These are phyloP conservation scores for Drosophila quasianomalipes DNA, from an alignment of 2,888 invertebrate genomes.

Conservation along the genomic window DNA sequence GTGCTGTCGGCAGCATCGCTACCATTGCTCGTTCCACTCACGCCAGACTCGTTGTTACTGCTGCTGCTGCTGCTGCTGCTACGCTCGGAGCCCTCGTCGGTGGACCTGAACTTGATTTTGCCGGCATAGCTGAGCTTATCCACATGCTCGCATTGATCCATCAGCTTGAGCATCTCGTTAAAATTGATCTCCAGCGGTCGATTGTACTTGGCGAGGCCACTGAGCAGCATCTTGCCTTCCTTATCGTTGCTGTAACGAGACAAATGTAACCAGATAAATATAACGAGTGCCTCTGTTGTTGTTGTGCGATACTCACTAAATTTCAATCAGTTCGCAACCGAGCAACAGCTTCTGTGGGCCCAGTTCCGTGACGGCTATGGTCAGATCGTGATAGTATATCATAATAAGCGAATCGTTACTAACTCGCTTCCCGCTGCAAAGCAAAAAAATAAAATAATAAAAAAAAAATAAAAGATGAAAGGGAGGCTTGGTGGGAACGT, in stretches of 20 bases:
- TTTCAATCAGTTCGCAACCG: slow-evolving; percentile 94
- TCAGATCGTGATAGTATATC: slow-evolving; percentile 93
- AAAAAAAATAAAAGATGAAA: neutral
- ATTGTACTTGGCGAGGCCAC: slow-evolving; percentile 88
- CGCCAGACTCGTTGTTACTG: slow-evolving; percentile 57
- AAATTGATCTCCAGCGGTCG: slow-evolving; percentile 89
- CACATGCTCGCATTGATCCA: slow-evolving; percentile 92
- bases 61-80: slow-evolving; percentile 37
- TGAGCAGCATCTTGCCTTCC: slow-evolving; percentile 89
- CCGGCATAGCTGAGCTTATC: slow-evolving; percentile 84
- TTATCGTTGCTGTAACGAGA: slow-evolving; percentile 88
- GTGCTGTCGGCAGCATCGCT: slow-evolving; percentile 41
- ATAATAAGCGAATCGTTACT: slow-evolving; percentile 89
- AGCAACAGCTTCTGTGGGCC: slow-evolving; percentile 90
- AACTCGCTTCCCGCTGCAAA: slow-evolving; percentile 88
- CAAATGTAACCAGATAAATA: slow-evolving; percentile 83
- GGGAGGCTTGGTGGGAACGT: slow-evolving; percentile 7
- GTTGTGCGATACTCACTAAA: slow-evolving; percentile 89
- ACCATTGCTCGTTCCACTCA: slow-evolving; percentile 22
- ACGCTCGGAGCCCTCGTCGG: slow-evolving; percentile 42
- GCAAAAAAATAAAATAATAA: slow-evolving; percentile 1
- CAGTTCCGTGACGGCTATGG: slow-evolving; percentile 93
- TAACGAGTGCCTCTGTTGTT: neutral
- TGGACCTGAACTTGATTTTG: slow-evolving; percentile 67
- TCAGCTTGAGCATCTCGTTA: slow-evolving; percentile 91